Base-by-base conservation (phyloP, 2,888 invertebrate species). In the Trachelus stipa region DNA sequence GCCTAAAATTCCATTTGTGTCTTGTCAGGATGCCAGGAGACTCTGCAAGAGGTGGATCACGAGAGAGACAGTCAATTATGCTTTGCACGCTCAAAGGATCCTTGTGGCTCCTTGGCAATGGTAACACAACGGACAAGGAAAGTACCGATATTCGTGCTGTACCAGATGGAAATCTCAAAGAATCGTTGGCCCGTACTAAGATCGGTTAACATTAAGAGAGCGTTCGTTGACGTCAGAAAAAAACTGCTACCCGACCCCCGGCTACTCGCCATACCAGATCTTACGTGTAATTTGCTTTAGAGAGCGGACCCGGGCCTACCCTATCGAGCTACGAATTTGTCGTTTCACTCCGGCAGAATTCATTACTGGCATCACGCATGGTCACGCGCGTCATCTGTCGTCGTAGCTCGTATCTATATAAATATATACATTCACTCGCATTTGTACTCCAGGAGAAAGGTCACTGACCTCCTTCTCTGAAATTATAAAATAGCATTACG, bases 281-380 rank as follows among this genome's bases (percentile, higher is more conserved):
- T 56, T 23, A 56, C 23, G 56, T 23, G 23, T 23, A 23, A 9
- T 56, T 56, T 23, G 76, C 80, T 80, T 80, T 80, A 78, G 80
- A 81, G 80, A 87, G 86, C 82, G 83, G 85, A 85, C 85, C 86
- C 82, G 87, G 84, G 84, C 87, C 87, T 87, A 87, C 85, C 87
- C 85, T 85, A 87, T 85, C 85, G 83, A 85, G 84, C 79, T 77
- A 81, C 78, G 82, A 81, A 81, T 84, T 85, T 83, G 80, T 85
- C 82, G 82, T 81, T 83, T 83, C 83, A 73, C 78, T 73, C 73
- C 74, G 77, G 69, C 78, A 40, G 37, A 71, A 76, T 76, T 78
- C 77, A 68, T 77, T 81, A 79, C 80, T 79, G 77, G 76, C 76
- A 75, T 79, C 81, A 77, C 78, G 80, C 80, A 81, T 69, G 77